Conservation (phyloP, 1,140 invertebrate species). For the Paraescarpia echinospica region DNA sequence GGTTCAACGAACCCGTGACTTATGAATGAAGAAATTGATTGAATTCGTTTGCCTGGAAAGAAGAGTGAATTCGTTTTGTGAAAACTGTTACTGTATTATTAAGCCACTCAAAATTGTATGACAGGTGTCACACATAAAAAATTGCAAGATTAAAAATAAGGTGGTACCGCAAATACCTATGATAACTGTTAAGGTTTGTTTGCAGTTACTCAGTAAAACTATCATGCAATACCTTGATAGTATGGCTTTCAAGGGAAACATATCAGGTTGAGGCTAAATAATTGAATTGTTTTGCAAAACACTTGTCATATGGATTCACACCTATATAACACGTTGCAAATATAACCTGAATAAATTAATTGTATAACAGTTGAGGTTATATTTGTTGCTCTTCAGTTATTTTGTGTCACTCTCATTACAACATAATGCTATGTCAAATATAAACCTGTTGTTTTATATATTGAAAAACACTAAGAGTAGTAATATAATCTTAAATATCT, state of each 20-base stretch:
- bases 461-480: too few species aligned
- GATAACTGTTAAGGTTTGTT: not conserved
- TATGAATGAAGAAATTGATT: not conserved
- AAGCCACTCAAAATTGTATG: not conserved
- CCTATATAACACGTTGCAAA: too few species aligned
- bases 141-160: not conserved
- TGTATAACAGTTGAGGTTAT: too few species aligned
- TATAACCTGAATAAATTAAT: too few species aligned
- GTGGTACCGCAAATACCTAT: not conserved
- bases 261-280: not conserved
- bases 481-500: not conserved
- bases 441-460: too few species aligned
- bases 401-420: too few species aligned
- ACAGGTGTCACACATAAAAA: not conserved
- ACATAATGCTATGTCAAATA: too few species aligned
- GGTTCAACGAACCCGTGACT: not conserved
- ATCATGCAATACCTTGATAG: not conserved
- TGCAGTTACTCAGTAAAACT: not conserved
- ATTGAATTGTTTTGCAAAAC: not conserved
- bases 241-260: not conserved
- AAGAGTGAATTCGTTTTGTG: not conserved
- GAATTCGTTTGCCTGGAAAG: not conserved
- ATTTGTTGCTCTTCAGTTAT: too few species aligned
- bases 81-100: not conserved
- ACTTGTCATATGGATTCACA: too few species aligned